These are phyloP conservation scores for Halesus radiatus DNA, from an alignment of 1,140 invertebrate genomes.

Conservation along the genomic window DNA sequence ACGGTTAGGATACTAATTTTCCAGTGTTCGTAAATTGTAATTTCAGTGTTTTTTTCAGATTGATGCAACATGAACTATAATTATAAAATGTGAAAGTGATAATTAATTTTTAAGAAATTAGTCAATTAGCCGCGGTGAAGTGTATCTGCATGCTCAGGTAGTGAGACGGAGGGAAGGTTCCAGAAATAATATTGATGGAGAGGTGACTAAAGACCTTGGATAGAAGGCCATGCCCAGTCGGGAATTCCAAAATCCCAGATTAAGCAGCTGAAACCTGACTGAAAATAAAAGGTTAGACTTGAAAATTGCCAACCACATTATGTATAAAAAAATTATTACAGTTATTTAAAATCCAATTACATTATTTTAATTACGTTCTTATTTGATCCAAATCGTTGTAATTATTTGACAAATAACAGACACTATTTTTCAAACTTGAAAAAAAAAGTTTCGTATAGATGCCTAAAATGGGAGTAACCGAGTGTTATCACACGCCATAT, in stretches of 20 bases:
- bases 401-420: too few relatives aligned
- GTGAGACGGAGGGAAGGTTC: neutral
- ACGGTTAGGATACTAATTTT: too few relatives aligned
- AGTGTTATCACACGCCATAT: too few relatives aligned
- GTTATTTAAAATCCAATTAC: too few relatives aligned
- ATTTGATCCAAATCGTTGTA: too few relatives aligned
- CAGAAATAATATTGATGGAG: constrained; percentile 21
- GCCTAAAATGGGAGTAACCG: too few relatives aligned
- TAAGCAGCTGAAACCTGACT: constrained; percentile 21
- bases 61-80: neutral
- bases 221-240: constrained; percentile 14
- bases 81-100: constrained; percentile 23
- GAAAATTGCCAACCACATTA: too few relatives aligned
- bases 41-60: constrained; percentile 4
- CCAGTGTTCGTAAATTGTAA: too few relatives aligned
- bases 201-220: constrained; percentile 26
- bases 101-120: neutral
- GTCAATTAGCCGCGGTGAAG: constrained; percentile 28
- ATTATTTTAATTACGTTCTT: too few relatives aligned
- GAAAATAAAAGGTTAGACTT: constrained; percentile 12
- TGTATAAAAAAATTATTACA: too few relatives aligned
- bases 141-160: constrained; percentile 7
- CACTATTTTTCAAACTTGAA: too few relatives aligned
- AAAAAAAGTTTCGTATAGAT: too few relatives aligned
- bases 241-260: neutral